Evolutionary conservation across 1,140 invertebrate genomes (phyloP).

Genomic region (Solen grandis): DNA sequence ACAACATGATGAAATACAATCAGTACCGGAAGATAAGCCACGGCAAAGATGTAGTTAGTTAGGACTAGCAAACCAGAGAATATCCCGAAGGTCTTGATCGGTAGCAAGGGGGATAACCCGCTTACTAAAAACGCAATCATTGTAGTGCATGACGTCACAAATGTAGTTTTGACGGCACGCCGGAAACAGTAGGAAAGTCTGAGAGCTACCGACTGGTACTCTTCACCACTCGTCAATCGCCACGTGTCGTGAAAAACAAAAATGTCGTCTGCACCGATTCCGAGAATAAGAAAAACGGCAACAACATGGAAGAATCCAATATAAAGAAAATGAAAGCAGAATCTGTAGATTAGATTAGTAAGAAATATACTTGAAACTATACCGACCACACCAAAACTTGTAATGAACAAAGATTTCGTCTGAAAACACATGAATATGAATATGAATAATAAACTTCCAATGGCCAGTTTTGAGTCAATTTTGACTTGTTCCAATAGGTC

Average conservation of each 20-base stretch:
- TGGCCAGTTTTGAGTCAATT: constrained; percentile 52
- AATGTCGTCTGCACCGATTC: constrained; percentile 72
- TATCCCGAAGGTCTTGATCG: constrained; percentile 72
- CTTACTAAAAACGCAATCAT: constrained; percentile 69
- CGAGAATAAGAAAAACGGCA: constrained; percentile 72
- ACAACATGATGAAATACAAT: constrained; percentile 71
- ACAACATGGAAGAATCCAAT: constrained; percentile 73
- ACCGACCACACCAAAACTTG: constrained; percentile 46
- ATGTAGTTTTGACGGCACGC: constrained; percentile 66
- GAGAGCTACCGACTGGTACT: constrained; percentile 59
- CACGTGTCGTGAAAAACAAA: constrained; percentile 73
- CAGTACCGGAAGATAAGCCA: constrained; percentile 74
- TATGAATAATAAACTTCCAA: constrained; percentile 62
- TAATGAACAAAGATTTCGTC: constrained; percentile 53
- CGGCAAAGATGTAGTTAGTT: constrained; percentile 74
- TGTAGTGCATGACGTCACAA: constrained; percentile 73
- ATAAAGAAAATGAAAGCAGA: constrained; percentile 59
- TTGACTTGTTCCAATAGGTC: constrained; percentile 52
- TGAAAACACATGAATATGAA: constrained; percentile 60
- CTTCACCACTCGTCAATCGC: constrained; percentile 56
- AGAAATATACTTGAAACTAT: constrained; percentile 61
- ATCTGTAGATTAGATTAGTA: constrained; percentile 65
- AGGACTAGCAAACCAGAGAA: constrained; percentile 73
- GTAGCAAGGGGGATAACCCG: constrained; percentile 67
- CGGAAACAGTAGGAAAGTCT: constrained; percentile 70